Evolutionary conservation across 2,888 invertebrate species (phyloP), one percentile per base, ranked within the genome.

Genomic region (Allacma fusca): DNA sequence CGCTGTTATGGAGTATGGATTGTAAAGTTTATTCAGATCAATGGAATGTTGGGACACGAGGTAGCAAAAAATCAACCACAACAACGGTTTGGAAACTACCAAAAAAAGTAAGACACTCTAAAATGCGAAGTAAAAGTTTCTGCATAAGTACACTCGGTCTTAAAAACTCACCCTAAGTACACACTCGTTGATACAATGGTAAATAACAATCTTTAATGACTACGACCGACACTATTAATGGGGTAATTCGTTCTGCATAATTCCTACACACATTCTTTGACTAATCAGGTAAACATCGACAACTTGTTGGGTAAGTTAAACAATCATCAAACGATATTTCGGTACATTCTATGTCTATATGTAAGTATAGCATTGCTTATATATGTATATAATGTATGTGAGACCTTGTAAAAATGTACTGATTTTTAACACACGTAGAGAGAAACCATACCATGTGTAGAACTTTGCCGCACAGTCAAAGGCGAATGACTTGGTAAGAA

Each of bases 251-350:
- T 19, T 50, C 16, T 4, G 50, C 16, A 50, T 9, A 5, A 13
- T 40, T 13, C 2, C 16, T 16, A 16, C n/a, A 50, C n/a, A 50
- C n/a, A 50, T 50, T 50, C n/a, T n/a, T 50, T 50, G 50, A 50
- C 50, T 50, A 50, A 50, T 50, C 50, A 50, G 50, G 50, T 50
- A 50, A 50, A 50, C 50, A 50, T 50, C 50, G 16, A 50, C 50
- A 50, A 16, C 50, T 50, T 5, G 50, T 50, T 19, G 16, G 50
- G 5, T 50, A 12, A 50, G 34, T 4, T 50, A 19, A 16, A 50
- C 50, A 50, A 50, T 5, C 50, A 50, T 19, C 2, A 50, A 19
- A 50, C 50, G 16, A 50, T 50, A 50, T 2, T 50, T 19, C 50
- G 34, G 4, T 34, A 50, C 50, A 13, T 50, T 19, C 16, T 50